These are phyloP conservation scores for Meandrina meandrites DNA, from an alignment of 92 coral and sea anemone genomes.

Conservation along the genomic window DNA sequence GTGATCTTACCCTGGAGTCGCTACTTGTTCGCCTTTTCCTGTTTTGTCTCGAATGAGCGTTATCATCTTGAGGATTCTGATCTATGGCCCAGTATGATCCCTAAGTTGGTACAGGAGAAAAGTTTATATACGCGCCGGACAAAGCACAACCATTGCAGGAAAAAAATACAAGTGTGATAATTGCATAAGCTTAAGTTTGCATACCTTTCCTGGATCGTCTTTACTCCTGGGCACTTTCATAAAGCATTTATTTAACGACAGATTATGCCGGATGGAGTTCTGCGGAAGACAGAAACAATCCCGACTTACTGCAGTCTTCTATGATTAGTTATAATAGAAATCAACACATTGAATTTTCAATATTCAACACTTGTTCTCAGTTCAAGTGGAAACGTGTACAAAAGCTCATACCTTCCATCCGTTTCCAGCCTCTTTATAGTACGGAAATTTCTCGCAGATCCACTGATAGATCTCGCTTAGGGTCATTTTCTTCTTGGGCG, in stretches of 20 bases:
- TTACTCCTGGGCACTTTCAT: conserved; percentile 98
- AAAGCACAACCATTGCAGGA: neutral
- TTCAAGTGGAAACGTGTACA: neutral
- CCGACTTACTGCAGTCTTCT: conserved; percentile 7
- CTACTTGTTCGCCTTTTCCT: conserved; percentile 90
- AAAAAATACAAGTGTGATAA: neutral
- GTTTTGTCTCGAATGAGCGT: conserved; percentile 76
- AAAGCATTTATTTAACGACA: conserved; percentile 93
- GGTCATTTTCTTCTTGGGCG: conserved; percentile 97
- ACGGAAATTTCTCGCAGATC: conserved; percentile 98
- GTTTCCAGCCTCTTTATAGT: conserved; percentile 97
- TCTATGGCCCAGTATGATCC: conserved; percentile 99
- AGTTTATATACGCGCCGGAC: neutral
- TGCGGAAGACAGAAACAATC: conserved; percentile 51
- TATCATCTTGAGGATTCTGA: conserved; percentile 93
- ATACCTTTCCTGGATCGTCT: conserved; percentile 96
- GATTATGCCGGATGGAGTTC: conserved; percentile 96
- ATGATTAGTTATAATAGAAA: conserved; percentile 26
- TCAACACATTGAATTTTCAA: neutral
- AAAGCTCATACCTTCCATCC: conserved; percentile 95
- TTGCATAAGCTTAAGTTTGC: neutral
- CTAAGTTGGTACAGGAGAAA: conserved; percentile 38
- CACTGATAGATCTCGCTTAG: conserved; percentile 98
- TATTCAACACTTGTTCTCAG: conserved; percentile 1
- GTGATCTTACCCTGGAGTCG: conserved; percentile 83